Conservation (phyloP, 2,888 invertebrate species). For the Leptinotarsa tumamoca region DNA sequence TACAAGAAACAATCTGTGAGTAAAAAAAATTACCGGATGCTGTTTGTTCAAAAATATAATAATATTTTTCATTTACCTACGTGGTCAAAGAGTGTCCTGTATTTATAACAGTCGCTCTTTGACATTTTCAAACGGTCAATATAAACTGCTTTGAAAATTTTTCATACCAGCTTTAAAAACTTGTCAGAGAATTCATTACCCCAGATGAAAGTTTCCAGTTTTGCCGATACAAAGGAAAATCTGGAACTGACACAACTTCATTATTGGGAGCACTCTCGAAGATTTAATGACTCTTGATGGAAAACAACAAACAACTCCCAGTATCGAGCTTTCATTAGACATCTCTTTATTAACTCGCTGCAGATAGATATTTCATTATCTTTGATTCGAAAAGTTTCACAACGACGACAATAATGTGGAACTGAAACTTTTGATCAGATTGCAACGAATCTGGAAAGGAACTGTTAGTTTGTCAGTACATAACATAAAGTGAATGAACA, state of each 20-base stretch:
- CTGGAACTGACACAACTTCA: background rate
- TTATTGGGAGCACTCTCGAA: background rate
- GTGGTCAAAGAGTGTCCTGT: too few species aligned
- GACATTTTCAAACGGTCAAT: too few species aligned
- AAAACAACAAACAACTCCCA: background rate
- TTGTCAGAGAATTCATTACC: background rate
- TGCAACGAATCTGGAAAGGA: background rate
- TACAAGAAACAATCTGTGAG: too few species aligned
- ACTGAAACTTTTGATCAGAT: background rate
- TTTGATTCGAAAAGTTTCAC: background rate
- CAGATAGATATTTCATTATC: background rate
- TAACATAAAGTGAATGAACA: too few species aligned
- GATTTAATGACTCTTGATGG: background rate
- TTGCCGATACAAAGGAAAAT: background rate
- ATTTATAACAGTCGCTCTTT: too few species aligned
- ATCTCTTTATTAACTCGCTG: background rate
- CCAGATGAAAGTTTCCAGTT: background rate
- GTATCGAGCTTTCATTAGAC: background rate
- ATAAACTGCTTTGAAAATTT: too few species aligned
- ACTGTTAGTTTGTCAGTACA: background rate
- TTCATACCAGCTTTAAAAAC: background rate
- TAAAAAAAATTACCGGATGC: too few species aligned
- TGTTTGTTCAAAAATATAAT: too few species aligned
- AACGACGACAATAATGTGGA: background rate
- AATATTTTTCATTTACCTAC: too few species aligned